Base-by-base conservation (phyloP, 2,888 invertebrate genomes). In the Hetaerina titia region DNA sequence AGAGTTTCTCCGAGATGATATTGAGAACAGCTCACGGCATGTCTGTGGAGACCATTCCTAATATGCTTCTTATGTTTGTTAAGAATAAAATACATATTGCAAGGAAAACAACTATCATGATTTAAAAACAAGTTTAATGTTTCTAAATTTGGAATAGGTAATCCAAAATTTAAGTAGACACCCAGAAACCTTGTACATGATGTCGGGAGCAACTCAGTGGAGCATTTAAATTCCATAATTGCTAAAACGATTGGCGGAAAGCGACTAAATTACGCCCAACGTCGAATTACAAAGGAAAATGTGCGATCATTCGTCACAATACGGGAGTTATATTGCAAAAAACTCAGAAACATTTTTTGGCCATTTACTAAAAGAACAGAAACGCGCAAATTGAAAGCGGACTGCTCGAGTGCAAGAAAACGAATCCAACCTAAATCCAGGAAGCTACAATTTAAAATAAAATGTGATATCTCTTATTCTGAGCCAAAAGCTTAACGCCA, bases 231-330 rank as follows among this genome's bases (percentile, higher is more conserved):
- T 95, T 95, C 95, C 25, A 95, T 96, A 9, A 96, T 96, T 9
- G 96, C 96, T 11, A 96, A 96, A 95, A 96, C 96, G 95, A 95
- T 96, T 31, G 96, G 96, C 7, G 96, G 96, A 9, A 96, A 96
- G 96, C 95, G 96, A 95, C 96, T 96, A 15, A 96, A 96, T 95
- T 69, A 22, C 22, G 69, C 69, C 19, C 69, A 96, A 94, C 96
- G 95, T 95, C 95, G 96, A 19, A 96, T 2, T 96, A 96, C 95
- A 95, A 96, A 96, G 96, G 95, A 17, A 95, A 96, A 94, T 96
- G 96, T 90, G 95, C 96, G 11, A 96, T 69, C 6, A 69, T 69
- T 69, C 22, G 69, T 22, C 69, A 69, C 22, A 69, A 69, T 22
- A 22, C 69, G 7, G 22, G 69, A 0, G n/a, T 22, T 9, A 22